Evolutionary conservation across 2,113 vertebrate genomes (phyloP).

Genomic region (Notechis scutatus): DNA sequence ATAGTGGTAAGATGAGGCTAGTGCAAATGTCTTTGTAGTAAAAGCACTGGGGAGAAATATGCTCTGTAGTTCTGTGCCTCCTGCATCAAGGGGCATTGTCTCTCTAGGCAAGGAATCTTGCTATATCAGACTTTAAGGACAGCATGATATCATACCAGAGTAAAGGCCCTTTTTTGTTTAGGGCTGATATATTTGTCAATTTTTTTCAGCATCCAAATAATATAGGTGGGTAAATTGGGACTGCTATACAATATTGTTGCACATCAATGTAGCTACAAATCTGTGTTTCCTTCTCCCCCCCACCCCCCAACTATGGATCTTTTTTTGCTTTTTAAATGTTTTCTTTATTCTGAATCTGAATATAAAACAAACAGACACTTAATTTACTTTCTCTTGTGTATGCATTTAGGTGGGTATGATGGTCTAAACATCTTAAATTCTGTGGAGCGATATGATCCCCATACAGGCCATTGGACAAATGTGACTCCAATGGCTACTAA

Average conservation of each 20-base stretch:
- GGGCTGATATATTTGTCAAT: not conserved
- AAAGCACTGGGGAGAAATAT: not conserved
- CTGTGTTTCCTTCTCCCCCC: not conserved
- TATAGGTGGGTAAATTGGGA: not conserved
- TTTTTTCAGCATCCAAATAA: not conserved
- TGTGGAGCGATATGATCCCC: conserved; percentile 95
- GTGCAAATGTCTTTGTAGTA: not conserved
- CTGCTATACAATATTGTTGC: too few relatives aligned
- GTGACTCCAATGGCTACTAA: conserved; percentile 98
- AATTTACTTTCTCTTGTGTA: conserved; percentile 18
- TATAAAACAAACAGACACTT: not conserved
- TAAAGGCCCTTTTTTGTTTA: not conserved
- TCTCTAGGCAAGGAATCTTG: not conserved
- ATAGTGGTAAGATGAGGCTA: not conserved
- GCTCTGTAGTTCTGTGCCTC: not conserved
- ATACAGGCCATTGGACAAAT: conserved; percentile 97
- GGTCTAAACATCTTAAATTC: conserved; percentile 97
- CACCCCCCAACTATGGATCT: not conserved
- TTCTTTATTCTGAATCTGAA: not conserved
- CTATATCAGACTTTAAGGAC: not conserved
- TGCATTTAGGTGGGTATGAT: conserved; percentile 88
- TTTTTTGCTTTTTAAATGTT: not conserved
- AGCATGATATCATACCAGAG: not conserved
- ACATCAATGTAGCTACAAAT: not conserved
- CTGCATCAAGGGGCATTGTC: not conserved